Percentiles rank a stretch among this genome's conserved stretches.
These are phyloP conservation scores for Hydrozoanthus tunicans DNA, from an alignment of 64 coral and sea anemone genomes.

Conservation along the genomic window DNA sequence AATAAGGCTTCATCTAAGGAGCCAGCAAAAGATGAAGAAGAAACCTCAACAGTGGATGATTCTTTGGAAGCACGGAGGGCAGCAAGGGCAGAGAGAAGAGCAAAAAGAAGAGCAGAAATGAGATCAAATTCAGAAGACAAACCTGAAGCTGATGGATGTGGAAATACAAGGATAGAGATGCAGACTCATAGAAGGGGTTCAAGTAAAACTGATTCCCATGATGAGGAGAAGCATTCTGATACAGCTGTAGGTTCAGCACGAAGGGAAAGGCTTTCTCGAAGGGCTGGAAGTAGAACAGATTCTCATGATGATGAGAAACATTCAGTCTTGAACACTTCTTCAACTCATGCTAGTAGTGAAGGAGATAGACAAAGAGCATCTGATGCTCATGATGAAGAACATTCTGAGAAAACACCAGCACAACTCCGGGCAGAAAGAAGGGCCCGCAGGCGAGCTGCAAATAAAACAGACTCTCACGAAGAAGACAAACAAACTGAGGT, in stretches of 20 bases:
- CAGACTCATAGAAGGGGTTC: not conserved
- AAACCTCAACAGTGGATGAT: not conserved
- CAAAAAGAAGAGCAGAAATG: conserved; percentile 41
- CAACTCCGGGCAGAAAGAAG: not conserved
- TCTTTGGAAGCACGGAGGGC: conserved; percentile 40
- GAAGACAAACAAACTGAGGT: conserved; percentile 31
- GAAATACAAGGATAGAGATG: conserved; percentile 51
- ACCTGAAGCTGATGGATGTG: conserved; percentile 58
- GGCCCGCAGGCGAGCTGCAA: conserved; percentile 12
- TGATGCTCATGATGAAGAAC: conserved; percentile 30
- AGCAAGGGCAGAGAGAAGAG: conserved; percentile 52
- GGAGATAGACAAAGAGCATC: not conserved
- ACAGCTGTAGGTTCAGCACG: not conserved
- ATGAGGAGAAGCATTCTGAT: conserved; percentile 45
- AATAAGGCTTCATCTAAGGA: not conserved
- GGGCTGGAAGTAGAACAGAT: not conserved
- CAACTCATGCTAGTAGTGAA: not conserved
- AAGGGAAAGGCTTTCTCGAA: not conserved
- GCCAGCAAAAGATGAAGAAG: not conserved
- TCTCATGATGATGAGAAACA: not conserved
- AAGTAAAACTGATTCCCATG: conserved; percentile 47
- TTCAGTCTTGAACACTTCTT: not conserved
- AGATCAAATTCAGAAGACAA: conserved; percentile 45
- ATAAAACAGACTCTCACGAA: conserved; percentile 21
- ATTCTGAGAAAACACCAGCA: not conserved